Base-by-base conservation (phyloP, 2,113 vertebrate species). In the Larimichthys polyactis region DNA sequence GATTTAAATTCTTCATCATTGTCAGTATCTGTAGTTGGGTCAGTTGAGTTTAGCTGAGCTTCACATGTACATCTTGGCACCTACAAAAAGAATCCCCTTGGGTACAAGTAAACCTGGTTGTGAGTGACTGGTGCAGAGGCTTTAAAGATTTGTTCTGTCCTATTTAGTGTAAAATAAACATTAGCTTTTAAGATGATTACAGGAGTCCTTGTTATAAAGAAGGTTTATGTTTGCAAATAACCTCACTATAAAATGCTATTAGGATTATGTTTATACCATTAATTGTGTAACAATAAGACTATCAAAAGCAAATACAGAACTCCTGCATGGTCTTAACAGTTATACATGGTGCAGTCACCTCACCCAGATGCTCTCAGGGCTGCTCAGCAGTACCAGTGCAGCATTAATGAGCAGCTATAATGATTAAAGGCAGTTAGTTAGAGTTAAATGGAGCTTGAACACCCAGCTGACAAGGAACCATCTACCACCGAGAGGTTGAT, bases 361-460 rank as follows among this genome's bases (percentile, higher is more conserved):
- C 78, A 75, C 63, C n/a, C 71, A 82, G 85, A 82, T 77, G 71
- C 84, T 86, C 84, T 48, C 71, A 24, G 77, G 75, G 71, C 75
- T 51, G 52, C 73, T 78, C 83, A 29, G 82, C 79, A 70, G 75
- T 71, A 87, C 77, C 75, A 80, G 81, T 62, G 79, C 86, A 87
- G 84, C 83, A 85, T 89, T 92, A 92, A 87, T 90, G 90, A 92
- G 76, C 69, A 82, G 85, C 46, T 17, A 89, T 94, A 92, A 95
- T 94, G 94, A 93, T 91, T 86, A 87, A 88, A 83, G 81, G 80
- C 82, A 92, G 85, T 92, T 92, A 90, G 92, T 93, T 91, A 81
- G 79, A 89, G 91, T 85, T 94, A 92, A 95, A 95, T 94, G 93
- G 95, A 91, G 87, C 93, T 86, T 92, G 90, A 95, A 96, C 84